Evolutionary conservation across 1,140 invertebrate species (phyloP).

Genomic region (Fopius arisanus): DNA sequence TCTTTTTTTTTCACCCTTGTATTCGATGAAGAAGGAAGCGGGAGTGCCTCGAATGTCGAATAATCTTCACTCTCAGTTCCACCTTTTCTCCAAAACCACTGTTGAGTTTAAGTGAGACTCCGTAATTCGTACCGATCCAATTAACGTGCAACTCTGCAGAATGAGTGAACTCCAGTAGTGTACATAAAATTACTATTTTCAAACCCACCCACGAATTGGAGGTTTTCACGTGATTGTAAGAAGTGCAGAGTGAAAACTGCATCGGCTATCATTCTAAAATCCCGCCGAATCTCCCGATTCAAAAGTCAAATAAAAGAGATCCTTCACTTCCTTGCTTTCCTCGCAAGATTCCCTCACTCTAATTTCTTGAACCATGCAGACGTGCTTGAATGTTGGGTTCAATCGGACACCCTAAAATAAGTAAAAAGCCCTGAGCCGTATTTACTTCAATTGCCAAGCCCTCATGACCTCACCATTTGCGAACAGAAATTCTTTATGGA

Average conservation of each 20-base stretch:
- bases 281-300: constrained; percentile 45
- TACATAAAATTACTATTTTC: constrained; percentile 43
- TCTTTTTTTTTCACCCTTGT: neutral
- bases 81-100: neutral
- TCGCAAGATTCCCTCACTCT: neutral
- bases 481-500: no score
- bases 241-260: neutral
- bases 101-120: constrained; percentile 39
- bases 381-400: neutral
- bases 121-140: constrained; percentile 49
- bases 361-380: neutral
- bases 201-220: constrained; percentile 48
- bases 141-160: constrained; percentile 43
- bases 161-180: constrained; percentile 41
- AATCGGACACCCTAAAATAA: no score
- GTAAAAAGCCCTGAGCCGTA: no score
- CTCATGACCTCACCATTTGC: no score
- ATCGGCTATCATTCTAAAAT: constrained; percentile 8
- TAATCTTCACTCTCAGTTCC: neutral
- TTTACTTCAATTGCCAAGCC: no score
- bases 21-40: neutral
- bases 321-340: neutral
- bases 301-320: constrained; percentile 51
- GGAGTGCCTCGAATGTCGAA: neutral
- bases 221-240: neutral